phyloP scores from a whole-genome alignment of 1,140 invertebrate genomes.

The Diorhabda elongata region DNA sequence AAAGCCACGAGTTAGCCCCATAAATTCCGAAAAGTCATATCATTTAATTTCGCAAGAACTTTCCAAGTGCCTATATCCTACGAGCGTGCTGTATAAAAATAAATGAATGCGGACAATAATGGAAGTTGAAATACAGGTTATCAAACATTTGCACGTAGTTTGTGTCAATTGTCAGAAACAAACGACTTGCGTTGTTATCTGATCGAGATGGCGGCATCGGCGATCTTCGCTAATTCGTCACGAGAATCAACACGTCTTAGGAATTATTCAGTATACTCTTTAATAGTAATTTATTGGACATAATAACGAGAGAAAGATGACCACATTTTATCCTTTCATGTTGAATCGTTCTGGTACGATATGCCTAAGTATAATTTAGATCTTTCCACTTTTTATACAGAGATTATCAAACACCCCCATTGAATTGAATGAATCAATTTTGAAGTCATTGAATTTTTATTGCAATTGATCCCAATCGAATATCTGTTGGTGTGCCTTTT shows the following conservation, averaged over 20 bases:
- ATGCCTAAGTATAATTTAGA: too few species aligned
- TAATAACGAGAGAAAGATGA: not conserved
- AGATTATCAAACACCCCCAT: too few species aligned
- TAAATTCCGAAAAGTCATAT: slow-evolving; percentile 27
- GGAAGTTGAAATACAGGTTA: slow-evolving; percentile 41
- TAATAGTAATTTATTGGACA: slow-evolving; percentile 18
- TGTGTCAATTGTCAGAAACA: slow-evolving; percentile 40
- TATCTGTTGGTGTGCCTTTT: slow-evolving; percentile 12
- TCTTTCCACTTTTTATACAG: too few species aligned
- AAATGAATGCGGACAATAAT: slow-evolving; percentile 38
- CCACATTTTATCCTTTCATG: not conserved
- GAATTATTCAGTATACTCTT: slow-evolving; percentile 22
- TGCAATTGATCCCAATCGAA: too few species aligned
- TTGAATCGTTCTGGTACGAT: not conserved
- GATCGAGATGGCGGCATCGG: slow-evolving; percentile 32
- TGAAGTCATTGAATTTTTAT: too few species aligned
- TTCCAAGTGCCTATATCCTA: slow-evolving; percentile 25
- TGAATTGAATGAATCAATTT: too few species aligned
- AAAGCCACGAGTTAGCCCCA: slow-evolving; percentile 13
- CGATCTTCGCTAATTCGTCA: slow-evolving; percentile 32
- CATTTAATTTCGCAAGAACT: slow-evolving; percentile 29
- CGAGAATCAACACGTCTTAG: slow-evolving; percentile 6
- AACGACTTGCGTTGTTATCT: slow-evolving; percentile 36
- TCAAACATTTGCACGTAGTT: slow-evolving; percentile 42
- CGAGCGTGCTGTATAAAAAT: slow-evolving; percentile 37